A percentile compares a stretch with the other conserved stretches of the same genome.
phyloP scores from a whole-genome alignment of 2,113 vertebrate genomes.

The Microtus richardsoni region DNA sequence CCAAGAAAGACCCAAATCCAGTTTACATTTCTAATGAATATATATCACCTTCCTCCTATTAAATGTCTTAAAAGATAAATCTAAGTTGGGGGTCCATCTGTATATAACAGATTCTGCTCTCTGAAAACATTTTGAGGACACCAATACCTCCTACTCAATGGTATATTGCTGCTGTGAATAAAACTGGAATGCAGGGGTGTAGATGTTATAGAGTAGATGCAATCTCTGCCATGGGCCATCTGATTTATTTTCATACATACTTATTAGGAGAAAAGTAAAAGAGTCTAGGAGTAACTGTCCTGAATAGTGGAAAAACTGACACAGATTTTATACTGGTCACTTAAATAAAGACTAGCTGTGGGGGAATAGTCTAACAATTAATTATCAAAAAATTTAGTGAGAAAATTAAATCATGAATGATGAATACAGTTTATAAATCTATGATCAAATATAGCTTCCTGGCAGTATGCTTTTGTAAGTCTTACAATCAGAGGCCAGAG shows the following conservation, averaged over 20 bases:
- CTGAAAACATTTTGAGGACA: neutral
- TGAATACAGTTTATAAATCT: neutral
- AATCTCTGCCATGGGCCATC: neutral
- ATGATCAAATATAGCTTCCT: constrained; percentile 13
- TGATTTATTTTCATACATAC: neutral
- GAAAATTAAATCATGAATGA: constrained; percentile 55
- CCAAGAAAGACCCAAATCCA: neutral
- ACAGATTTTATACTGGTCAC: neutral
- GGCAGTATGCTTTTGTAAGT: constrained; percentile 23
- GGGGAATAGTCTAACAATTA: neutral
- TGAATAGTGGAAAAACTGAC: neutral
- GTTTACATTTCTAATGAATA: neutral
- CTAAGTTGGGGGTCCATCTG: neutral
- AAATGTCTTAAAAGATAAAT: neutral
- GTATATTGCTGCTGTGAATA: neutral
- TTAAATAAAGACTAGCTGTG: neutral
- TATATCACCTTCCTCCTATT: neutral
- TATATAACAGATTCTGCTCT: neutral
- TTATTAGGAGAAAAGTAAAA: constrained; percentile 28
- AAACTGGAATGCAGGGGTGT: neutral
- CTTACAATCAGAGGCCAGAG: neutral
- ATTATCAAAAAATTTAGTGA: constrained; percentile 35
- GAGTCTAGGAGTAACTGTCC: too few relatives aligned
- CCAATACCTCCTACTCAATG: neutral
- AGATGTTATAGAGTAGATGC: neutral